Base-by-base conservation (phyloP, 2,797 vertebrate genomes). In the Prunella strophiata region DNA sequence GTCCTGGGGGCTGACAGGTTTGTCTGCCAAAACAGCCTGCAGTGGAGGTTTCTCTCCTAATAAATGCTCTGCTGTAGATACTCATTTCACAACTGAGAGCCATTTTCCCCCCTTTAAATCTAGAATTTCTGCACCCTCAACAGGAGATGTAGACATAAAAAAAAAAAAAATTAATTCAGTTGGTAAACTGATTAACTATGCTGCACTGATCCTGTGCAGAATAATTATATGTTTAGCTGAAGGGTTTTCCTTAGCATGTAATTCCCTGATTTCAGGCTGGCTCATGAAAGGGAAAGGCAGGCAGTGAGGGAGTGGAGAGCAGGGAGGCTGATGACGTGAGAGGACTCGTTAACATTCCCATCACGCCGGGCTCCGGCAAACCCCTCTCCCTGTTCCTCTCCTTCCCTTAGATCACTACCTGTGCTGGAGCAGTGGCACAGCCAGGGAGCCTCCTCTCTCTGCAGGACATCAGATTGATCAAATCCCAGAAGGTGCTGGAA, bases 191-290 rank as follows among this genome's bases (percentile, higher is more conserved):
- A 97, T 97, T 96, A 97, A 97, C 92, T 93, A 85, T 91, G 93
- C 93, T 94, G 91, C 89, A 96, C 91, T 96, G 97, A 97, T 98
- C 95, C 95, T 93, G 72, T 95, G 97, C 91, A 85, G 95, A 97
- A 96, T 96, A 98, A 98, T 98, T 97, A 97, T 97, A 96, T 96
- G 89, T 97, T 97, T 97, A 95, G 94, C 97, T 97, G 95, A 96
- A 98, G 96, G 89, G 85, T 93, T 98, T 98, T 97, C 96, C 95
- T 96, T 97, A 94, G 94, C 97, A 97, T 94, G 94, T 97, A 97
- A 97, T 97, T 98, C 97, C 95, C 83, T 96, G 95, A 96, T 97
- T 98, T 97, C 86, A 96, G 97, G 96, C 95, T 97, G 96, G 94
- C 95, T 97, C 94, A 96, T 97, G 70, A 96, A 91, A 95, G 92